phyloP scores from a whole-genome alignment of 2,888 invertebrate species.

The Drosophila anomelani region DNA sequence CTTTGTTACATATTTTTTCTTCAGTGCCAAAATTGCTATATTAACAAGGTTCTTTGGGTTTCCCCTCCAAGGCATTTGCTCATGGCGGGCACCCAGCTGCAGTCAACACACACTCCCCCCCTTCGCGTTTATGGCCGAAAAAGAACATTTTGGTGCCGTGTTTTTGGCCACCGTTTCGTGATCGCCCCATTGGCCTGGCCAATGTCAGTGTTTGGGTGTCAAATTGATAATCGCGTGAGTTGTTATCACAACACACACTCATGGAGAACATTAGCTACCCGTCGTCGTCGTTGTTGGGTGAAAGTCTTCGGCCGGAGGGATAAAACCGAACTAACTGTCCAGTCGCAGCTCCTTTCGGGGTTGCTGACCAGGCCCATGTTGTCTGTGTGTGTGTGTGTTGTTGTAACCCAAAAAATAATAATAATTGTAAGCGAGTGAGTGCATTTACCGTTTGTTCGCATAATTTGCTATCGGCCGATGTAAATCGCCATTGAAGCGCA shows the following conservation, averaged over 20 bases:
- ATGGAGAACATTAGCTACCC: constrained; percentile 66
- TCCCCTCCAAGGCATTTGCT: constrained; percentile 7
- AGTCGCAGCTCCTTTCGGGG: constrained; percentile 27
- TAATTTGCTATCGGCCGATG: constrained; percentile 72
- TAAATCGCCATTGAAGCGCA: constrained; percentile 80
- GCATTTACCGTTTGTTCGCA: constrained; percentile 80
- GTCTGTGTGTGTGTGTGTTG: not conserved
- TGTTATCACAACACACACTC: constrained; percentile 75
- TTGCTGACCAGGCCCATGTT: constrained; percentile 51
- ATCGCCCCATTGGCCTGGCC: constrained; percentile 37
- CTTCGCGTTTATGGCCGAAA: constrained; percentile 11
- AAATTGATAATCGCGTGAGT: constrained; percentile 82
- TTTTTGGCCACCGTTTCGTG: constrained; percentile 40
- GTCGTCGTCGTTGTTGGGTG: constrained; percentile 50
- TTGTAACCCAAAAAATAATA: constrained; percentile 74
- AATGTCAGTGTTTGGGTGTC: constrained; percentile 70
- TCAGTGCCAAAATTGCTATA: constrained; percentile 64
- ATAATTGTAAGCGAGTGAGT: constrained; percentile 50
- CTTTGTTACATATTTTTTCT: constrained; percentile 31
- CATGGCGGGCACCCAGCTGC: constrained; percentile 11
- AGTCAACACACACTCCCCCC: constrained; percentile 10
- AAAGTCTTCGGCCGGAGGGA: constrained; percentile 43
- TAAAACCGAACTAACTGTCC: constrained; percentile 15
- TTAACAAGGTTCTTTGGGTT: constrained; percentile 36
- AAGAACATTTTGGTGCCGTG: constrained; percentile 30